phyloP scores from a whole-genome alignment of 2,797 vertebrate genomes.

The Eleutherodactylus coqui region DNA sequence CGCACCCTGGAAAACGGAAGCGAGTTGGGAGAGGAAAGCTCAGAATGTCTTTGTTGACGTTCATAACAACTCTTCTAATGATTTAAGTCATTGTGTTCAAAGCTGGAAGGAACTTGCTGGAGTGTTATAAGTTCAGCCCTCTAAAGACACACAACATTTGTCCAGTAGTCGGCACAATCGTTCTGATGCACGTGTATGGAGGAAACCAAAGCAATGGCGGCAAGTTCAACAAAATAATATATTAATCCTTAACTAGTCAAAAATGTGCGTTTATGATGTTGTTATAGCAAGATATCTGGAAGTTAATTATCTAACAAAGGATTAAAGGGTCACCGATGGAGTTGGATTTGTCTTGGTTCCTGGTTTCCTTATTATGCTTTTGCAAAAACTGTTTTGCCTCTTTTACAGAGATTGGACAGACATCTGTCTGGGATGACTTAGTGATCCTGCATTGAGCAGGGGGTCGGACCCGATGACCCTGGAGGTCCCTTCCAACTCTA shows the following conservation, averaged over 20 bases:
- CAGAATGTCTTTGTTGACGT: conserved; percentile 6
- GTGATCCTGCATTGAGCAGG: too few relatives aligned
- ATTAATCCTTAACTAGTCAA: background rate
- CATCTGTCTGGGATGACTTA: too few relatives aligned
- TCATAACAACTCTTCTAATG: conserved; percentile 5
- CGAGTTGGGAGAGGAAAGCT: conserved; percentile 3
- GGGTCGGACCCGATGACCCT: too few relatives aligned
- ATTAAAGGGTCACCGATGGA: background rate
- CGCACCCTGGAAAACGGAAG: conserved; percentile 15
- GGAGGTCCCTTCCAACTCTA: too few relatives aligned
- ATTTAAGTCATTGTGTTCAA: conserved; percentile 18
- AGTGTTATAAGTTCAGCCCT: background rate
- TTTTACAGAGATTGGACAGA: too few relatives aligned
- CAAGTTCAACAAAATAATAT: background rate
- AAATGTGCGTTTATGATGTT: background rate
- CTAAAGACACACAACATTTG: background rate
- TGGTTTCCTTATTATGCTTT: background rate
- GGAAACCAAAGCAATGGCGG: background rate
- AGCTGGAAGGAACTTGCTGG: background rate
- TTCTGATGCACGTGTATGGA: background rate
- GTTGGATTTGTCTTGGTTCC: background rate
- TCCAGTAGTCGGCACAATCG: too few relatives aligned
- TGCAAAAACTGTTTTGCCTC: background rate
- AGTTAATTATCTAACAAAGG: background rate
- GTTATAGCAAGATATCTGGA: background rate